Percentiles rank a stretch among this genome's conserved stretches.
Conservation (phyloP, 2,113 vertebrate genomes). For the Piaya cayana region DNA sequence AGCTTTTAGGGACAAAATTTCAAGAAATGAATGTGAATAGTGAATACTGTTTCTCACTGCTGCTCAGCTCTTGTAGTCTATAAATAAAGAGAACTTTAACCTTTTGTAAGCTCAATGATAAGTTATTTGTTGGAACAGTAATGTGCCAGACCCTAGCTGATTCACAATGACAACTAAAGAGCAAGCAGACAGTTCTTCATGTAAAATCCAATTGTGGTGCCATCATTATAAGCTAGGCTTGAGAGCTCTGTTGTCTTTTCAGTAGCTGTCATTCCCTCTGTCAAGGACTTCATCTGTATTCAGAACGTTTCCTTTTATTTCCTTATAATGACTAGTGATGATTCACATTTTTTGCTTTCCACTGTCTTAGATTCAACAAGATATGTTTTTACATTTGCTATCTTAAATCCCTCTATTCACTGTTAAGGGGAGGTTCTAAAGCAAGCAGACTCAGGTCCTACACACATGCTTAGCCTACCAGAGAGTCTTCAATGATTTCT, state of each 20-base stretch:
- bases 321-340: constrained; percentile 57
- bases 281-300: constrained; percentile 35
- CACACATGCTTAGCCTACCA: not conserved
- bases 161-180: constrained; percentile 44
- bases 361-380: not conserved
- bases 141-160: not conserved
- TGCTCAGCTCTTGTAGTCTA: constrained; percentile 16
- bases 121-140: constrained; percentile 47
- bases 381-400: not conserved
- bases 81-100: constrained; percentile 52
- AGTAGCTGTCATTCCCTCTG: constrained; percentile 20
- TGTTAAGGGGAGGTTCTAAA: not conserved
- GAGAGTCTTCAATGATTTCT: not conserved
- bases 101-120: constrained; percentile 34
- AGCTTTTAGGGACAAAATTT: not conserved
- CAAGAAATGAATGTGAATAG: not conserved
- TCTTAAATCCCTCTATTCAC: not conserved
- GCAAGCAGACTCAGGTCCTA: not conserved
- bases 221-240: not conserved
- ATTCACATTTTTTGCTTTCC: constrained; percentile 22
- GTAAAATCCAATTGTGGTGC: constrained; percentile 25
- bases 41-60: not conserved
- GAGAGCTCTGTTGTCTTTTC: constrained; percentile 51
- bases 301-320: constrained; percentile 48
- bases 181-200: constrained; percentile 9